phyloP scores from a whole-genome alignment of 2,888 invertebrate genomes.

The Neuroscelio doddi region DNA sequence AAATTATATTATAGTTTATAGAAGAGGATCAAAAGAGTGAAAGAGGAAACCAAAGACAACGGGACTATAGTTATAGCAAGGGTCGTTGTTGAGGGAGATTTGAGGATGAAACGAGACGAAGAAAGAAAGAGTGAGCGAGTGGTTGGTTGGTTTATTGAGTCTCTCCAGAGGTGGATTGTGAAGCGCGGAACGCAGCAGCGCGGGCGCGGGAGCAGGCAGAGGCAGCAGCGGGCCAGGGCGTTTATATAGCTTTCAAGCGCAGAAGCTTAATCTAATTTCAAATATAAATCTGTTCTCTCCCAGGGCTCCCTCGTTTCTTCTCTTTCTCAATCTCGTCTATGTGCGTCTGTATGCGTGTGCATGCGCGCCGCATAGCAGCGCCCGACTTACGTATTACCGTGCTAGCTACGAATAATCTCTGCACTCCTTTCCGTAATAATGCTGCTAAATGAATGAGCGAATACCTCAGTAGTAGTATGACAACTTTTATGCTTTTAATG shows the following conservation, averaged over 20 bases:
- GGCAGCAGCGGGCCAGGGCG: slow-evolving; percentile 56
- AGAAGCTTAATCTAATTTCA: slow-evolving; percentile 72
- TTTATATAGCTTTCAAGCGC: slow-evolving; percentile 72
- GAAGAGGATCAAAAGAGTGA: slow-evolving; percentile 48
- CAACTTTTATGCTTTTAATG: too few species aligned
- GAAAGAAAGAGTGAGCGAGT: slow-evolving; percentile 62
- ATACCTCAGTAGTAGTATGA: slow-evolving; percentile 24
- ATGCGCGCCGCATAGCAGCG: slow-evolving; percentile 36
- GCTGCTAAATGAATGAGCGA: slow-evolving; percentile 41
- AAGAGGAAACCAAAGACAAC: slow-evolving; percentile 38
- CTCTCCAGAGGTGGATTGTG: slow-evolving; percentile 62
- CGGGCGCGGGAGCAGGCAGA: slow-evolving; percentile 48
- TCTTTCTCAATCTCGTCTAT: slow-evolving; percentile 49
- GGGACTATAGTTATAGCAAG: slow-evolving; percentile 20
- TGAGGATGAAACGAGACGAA: slow-evolving; percentile 45
- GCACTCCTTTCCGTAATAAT: slow-evolving; percentile 47
- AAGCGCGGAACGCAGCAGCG: slow-evolving; percentile 56
- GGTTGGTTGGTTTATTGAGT: slow-evolving; percentile 69
- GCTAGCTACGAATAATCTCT: slow-evolving; percentile 60
- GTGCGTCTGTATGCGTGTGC: slow-evolving; percentile 35
- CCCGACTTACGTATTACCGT: slow-evolving; percentile 57
- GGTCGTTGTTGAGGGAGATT: slow-evolving; percentile 35
- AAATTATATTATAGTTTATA: slow-evolving; percentile 41
- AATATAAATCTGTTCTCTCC: slow-evolving; percentile 71
- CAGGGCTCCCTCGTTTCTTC: slow-evolving; percentile 49